phyloP scores from a whole-genome alignment of 2,797 vertebrate species.

The Acrocephalus scirpaceus region DNA sequence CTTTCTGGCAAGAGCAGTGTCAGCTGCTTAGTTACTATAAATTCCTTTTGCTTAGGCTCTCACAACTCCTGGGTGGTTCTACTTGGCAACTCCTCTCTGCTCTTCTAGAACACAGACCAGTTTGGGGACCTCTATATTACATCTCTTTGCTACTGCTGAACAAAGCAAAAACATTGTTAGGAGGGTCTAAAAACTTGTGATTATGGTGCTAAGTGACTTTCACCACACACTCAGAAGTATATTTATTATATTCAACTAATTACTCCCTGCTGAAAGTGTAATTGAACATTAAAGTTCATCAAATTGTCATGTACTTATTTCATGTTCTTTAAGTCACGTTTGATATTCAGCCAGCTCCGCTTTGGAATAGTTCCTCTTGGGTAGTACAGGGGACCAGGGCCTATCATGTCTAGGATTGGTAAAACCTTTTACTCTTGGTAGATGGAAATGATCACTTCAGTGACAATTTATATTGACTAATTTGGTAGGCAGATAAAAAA shows the following conservation, averaged over 20 bases:
- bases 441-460: background rate
- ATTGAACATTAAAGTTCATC: background rate
- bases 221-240: background rate
- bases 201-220: background rate
- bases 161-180: background rate
- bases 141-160: background rate
- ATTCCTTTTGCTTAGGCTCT: background rate
- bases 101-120: background rate
- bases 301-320: background rate
- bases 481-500: background rate
- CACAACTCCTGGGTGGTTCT: background rate
- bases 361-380: background rate
- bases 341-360: background rate
- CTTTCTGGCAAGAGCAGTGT: background rate
- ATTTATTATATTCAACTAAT: background rate
- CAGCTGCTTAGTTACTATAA: background rate
- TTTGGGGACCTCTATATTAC: background rate
- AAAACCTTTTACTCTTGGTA: background rate
- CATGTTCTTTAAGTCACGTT: background rate
- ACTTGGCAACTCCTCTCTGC: background rate
- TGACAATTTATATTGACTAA: background rate
- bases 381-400: background rate
- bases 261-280: background rate
- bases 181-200: background rate
- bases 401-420: fast-evolving